Evolutionary conservation across 2,113 vertebrate species (phyloP).

Genomic region (Lampris incognitus): DNA sequence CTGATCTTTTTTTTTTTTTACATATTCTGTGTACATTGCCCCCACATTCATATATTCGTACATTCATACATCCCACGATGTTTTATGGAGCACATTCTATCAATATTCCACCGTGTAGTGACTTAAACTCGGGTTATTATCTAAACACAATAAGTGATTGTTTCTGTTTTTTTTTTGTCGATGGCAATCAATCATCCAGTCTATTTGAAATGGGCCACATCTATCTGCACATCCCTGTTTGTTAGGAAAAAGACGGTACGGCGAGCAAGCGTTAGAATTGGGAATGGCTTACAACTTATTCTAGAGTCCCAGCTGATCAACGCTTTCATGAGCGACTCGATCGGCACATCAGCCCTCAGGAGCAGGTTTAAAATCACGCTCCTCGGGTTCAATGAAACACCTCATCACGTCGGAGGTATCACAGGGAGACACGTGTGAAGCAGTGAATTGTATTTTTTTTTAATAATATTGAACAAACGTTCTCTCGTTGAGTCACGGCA

Average conservation of each 20-base stretch:
- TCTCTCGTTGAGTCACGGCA: slow-evolving; percentile 35
- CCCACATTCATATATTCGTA: slow-evolving; percentile 76
- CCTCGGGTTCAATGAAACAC: slow-evolving; percentile 55
- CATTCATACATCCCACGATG: slow-evolving; percentile 75
- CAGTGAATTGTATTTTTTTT: slow-evolving; percentile 22
- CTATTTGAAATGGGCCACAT: slow-evolving; percentile 16
- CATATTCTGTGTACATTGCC: slow-evolving; percentile 50
- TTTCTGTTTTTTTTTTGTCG: slow-evolving; percentile 21
- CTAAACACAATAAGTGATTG: slow-evolving; percentile 15
- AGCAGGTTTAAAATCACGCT: slow-evolving; percentile 41
- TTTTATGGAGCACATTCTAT: slow-evolving; percentile 38
- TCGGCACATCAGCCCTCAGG: slow-evolving; percentile 39
- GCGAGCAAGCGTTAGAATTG: background rate
- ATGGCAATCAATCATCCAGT: background rate
- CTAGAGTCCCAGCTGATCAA: slow-evolving; percentile 19
- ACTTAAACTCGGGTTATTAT: slow-evolving; percentile 9
- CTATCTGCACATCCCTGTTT: background rate
- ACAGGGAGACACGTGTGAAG: slow-evolving; percentile 50
- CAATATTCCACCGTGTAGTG: slow-evolving; percentile 25
- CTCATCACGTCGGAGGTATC: slow-evolving; percentile 44
- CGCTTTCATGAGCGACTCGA: slow-evolving; percentile 26
- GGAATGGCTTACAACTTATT: slow-evolving; percentile 12
- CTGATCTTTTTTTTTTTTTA: slow-evolving; percentile 40
- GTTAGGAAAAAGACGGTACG: slow-evolving; percentile 2
- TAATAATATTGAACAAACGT: slow-evolving; percentile 42